phyloP scores from a whole-genome alignment of 1,140 invertebrate genomes.

The Chymomyza costata region DNA sequence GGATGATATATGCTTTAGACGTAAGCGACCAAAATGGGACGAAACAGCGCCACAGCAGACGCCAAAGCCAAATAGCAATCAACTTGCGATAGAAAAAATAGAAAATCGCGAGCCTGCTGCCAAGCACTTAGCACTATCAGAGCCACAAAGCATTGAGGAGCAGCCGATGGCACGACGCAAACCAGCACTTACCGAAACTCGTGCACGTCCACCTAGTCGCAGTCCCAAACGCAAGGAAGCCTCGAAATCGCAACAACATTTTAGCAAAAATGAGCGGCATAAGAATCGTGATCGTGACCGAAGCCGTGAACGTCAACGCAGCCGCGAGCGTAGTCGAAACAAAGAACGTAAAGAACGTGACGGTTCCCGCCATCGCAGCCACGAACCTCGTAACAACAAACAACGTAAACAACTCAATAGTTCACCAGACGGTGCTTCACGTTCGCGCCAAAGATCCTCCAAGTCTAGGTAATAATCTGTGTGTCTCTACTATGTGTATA shows the following conservation, averaged over 20 bases:
- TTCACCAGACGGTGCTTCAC: conserved; percentile 34
- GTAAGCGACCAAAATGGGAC: too few species aligned
- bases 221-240: conserved; percentile 25
- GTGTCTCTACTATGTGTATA: neutral
- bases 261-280: neutral
- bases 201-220: too few species aligned
- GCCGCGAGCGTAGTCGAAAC: neutral
- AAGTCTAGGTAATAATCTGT: conserved; percentile 26
- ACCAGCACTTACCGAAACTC: too few species aligned
- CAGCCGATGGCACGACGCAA: too few species aligned
- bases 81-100: too few species aligned
- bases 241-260: too few species aligned
- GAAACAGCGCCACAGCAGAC: too few species aligned
- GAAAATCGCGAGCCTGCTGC: too few species aligned
- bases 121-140: too few species aligned
- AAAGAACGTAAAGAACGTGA: too few species aligned
- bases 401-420: conserved; percentile 4
- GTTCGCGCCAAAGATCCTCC: conserved; percentile 3
- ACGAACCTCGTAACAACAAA: neutral
- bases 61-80: too few species aligned
- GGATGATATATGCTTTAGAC: conserved; percentile 65
- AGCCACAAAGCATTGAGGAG: too few species aligned
- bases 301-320: neutral
- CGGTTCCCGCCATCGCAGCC: neutral
- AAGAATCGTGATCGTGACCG: neutral